Base-by-base conservation (phyloP, 1,140 invertebrate genomes). In the Teleogryllus occipitalis region DNA sequence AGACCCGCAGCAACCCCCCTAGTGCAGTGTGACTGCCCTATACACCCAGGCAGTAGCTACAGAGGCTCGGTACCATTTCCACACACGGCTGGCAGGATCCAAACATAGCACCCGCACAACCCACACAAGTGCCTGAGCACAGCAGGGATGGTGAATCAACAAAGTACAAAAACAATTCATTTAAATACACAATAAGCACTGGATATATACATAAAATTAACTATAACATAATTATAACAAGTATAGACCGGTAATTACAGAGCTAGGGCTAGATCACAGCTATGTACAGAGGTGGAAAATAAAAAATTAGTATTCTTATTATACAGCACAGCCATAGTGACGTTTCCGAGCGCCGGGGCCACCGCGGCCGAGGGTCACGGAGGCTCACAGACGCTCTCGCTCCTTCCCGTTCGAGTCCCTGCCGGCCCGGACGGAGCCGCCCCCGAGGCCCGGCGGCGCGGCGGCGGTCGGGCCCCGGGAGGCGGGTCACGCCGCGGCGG, bases 221-320 rank as follows among this genome's bases (percentile, higher is more conserved):
- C 54, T 65, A 65, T 65, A 14, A 65, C 54, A 65, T 10, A 65
- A 65, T 65, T 18, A 65, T 65, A 65, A 65, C 54, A 65, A 65
- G 54, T 65, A 65, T 65, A 65, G 18, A 65, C 10, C 7, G 54
- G 54, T 65, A 65, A 65, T 65, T 65, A 65, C 54, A 65, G 54
- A 14, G 54, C 54, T 65, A 65, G 54, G 54, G 54, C 54, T 65
- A 65, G 54, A 65, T 65, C 54, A 65, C 54, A 65, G 54, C 54
- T 65, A 65, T 65, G 18, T 65, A 65, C 54, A 65, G 18, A 65
- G 54, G 54, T 65, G 54, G 7, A 65, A 7, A 65, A 65, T 65
- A 65, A 65, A 65, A 65, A 65, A 65, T 65, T 65, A 65, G 54
- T 65, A 65, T 65, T 65, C 54, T 65, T 65, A 65, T 14, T 65